Base-by-base conservation (phyloP, 1,140 invertebrate genomes). In the Choristoneura fumiferana region DNA sequence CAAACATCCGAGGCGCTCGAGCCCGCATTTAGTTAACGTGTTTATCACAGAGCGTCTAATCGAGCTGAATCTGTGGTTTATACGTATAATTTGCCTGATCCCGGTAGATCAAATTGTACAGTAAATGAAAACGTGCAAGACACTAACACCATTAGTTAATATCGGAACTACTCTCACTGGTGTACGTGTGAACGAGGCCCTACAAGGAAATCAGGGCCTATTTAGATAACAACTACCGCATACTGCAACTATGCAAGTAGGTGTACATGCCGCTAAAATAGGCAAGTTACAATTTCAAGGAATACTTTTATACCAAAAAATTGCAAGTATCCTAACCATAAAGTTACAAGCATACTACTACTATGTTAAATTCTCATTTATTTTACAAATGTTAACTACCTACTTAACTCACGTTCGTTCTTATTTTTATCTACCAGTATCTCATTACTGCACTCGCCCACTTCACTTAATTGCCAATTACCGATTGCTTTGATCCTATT, bases 151-250 rank as follows among this genome's bases (percentile, higher is more conserved):
- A 29, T 10, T 54, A 58, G 45, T 61, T 59, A 60, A 60, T 58
- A 37, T 60, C 54, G 49, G 43, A 49, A 49, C 10, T 17, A 18
- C 63, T 29, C 40, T 38, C 54, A 37, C 54, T 59, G 33, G 56
- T 55, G 63, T 63, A 59, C 65, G 67, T 68, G 69, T 68, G 72
- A 67, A 63, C 58, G 71, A 62, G 67, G 70, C 67, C 73, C 71
- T 73, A 68, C 60, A 64, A 86, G 81, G 83, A 88, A 86, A 83
- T 81, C 59, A 76, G 79, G 74, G 65, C 78, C 80, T 65, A 84
- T 58, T 79, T 88, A 86, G 85, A 88, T 88, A 85, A 87, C 61
- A 58, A 58, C 22, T 49, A 57, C 55, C 58, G 70, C 69, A 71
- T 54, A 63, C 49, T 64, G 65, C 72, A 71, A 49, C 37, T 13